These are phyloP conservation scores for Illadopsis cleaveri DNA, from an alignment of 2,113 vertebrate genomes.

Conservation along the genomic window DNA sequence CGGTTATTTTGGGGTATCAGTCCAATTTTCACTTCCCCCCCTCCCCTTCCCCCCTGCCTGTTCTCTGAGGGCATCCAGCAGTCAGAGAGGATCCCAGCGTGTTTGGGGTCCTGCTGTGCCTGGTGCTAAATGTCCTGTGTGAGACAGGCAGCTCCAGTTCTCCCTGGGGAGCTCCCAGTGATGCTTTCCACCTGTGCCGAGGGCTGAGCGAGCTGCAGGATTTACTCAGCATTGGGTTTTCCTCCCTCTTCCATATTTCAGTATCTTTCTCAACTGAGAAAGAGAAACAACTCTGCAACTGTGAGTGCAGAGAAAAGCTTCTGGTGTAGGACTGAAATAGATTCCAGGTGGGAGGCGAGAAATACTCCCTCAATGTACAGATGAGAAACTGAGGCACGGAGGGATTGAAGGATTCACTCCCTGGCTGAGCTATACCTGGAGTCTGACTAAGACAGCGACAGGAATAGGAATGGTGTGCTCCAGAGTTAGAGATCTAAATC, in stretches of 20 bases:
- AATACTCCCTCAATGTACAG: background rate
- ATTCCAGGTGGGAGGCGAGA: constrained; percentile 43
- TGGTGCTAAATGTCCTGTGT: background rate
- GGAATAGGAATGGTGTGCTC: background rate
- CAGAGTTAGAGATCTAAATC: background rate
- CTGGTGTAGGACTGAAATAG: constrained; percentile 35
- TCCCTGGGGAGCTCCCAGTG: background rate
- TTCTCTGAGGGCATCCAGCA: background rate
- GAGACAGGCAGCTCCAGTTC: background rate
- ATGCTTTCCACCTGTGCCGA: background rate
- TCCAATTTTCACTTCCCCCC: background rate
- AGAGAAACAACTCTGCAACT: background rate
- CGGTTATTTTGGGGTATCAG: background rate
- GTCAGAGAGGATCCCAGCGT: background rate
- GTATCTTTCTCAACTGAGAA: background rate
- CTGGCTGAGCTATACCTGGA: background rate
- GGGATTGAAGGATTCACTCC: background rate
- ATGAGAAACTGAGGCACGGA: constrained; percentile 54
- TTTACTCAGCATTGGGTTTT: background rate
- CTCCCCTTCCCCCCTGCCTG: background rate
- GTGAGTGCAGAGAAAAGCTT: background rate
- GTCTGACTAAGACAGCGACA: background rate
- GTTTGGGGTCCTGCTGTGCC: background rate
- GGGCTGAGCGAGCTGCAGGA: background rate
- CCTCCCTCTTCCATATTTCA: background rate